Evolutionary conservation across 2,113 vertebrate species (phyloP), one percentile per base, ranked within the genome.

Genomic region (Gasterosteus aculeatus): DNA sequence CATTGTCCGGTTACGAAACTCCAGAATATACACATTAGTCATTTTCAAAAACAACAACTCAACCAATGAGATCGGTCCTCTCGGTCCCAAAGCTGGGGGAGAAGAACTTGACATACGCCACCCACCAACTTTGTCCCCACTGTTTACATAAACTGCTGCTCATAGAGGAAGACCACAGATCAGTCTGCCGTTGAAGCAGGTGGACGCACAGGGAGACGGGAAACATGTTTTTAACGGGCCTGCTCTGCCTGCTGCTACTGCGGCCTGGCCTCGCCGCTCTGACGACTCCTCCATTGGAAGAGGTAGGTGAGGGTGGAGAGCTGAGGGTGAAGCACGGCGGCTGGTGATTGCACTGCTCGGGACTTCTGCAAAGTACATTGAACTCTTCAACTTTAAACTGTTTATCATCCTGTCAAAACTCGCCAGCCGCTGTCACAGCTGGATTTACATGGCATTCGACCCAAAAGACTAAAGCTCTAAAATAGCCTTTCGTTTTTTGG

Each of bases 311-410:
- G 22, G 22, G 22, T 88, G 87, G 85, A 88, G 83, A 81, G 59
- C 75, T 66, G 76, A 14, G 58, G 72, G 78, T n/a, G 62, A 68
- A 84, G 81, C 59, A 5, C 63, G 75, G 84, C 6, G 79, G 81
- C 78, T 75, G 78, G 76, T 56, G 66, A 79, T 75, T 79, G 66
- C 72, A 70, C 68, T 62, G 82, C 80, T 84, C 33, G 0, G 74
- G 74, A 82, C 80, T 82, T 85, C 86, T 89, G 85, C 77, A 85
- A 91, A 91, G 88, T 91, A 88, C 91, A 91, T 90, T 92, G 88
- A 93, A 91, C 90, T 91, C 79, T 87, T 88, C 83, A 86, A 82
- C 85, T 88, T 88, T 71, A 83, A 81, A 85, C 85, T 83, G 84
- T 89, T 86, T 89, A 81, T 87, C 77, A 63, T 84, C 72, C 81